Evolutionary conservation across 92 coral and sea anemone species (phyloP).

Genomic region (Heteractis magnifica): DNA sequence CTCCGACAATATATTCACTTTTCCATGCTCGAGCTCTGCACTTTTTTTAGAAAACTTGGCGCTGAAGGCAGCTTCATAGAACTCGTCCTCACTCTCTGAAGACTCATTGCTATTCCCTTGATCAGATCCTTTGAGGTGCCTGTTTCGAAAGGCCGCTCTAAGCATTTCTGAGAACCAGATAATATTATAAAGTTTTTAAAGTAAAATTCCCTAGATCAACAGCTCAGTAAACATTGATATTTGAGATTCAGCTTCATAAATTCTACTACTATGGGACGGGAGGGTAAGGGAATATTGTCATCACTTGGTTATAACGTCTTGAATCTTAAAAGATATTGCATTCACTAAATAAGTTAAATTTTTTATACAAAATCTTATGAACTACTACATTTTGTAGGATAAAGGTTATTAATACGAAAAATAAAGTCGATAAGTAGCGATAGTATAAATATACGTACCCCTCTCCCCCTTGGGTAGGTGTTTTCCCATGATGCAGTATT

Average conservation of each 20-base stretch:
- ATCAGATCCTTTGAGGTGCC: background rate
- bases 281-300: background rate
- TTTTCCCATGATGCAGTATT: conserved; percentile 10
- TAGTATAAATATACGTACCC: background rate
- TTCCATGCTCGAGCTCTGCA: background rate
- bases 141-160: conserved; percentile 5
- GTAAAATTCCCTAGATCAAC: background rate
- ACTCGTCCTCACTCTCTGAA: background rate
- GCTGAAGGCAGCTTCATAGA: background rate
- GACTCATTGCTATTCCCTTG: background rate
- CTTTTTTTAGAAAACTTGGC: background rate
- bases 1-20: background rate
- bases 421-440: background rate
- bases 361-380: background rate
- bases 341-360: background rate
- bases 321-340: background rate
- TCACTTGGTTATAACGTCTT: background rate
- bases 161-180: background rate
- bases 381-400: background rate
- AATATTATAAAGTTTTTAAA: background rate
- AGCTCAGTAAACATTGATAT: too few species aligned
- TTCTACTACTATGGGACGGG: background rate
- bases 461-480: background rate
- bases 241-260: background rate
- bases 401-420: background rate